Base-by-base conservation (phyloP, 2,797 vertebrate species). In the Syndactyla subalaris region DNA sequence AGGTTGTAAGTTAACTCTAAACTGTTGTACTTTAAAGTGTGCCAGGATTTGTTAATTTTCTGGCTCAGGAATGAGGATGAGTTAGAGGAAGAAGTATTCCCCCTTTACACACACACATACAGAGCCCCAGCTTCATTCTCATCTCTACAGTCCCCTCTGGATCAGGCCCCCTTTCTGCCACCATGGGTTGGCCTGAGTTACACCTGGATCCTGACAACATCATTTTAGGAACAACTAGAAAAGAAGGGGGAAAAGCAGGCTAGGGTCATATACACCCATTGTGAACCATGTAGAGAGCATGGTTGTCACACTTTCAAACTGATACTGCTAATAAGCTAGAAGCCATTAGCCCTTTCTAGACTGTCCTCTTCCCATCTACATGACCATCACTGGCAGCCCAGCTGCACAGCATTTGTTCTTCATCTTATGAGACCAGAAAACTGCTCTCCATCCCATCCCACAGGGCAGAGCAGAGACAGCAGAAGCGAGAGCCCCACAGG, bases 1-100 rank as follows among this genome's bases (percentile, higher is more conserved):
- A 58, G 61, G 26, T 93, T 82, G 52, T 91, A 67, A 95, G 72
- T 54, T 81, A 88, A 58, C n/a, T 66, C n/a, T n/a, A 66, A 78
- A 83, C 26, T 80, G n/a, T 20, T 66, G 38, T 48, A 43, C 36
- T 38, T 88, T 46, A 80, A 62, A 83, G 14, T 1, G 1, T 67
- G 67, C 6, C 61, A 83, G 79, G 39, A 94, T 66, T 14, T 81
- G 43, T 66, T 63, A 52, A 88, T 79, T 78, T 88, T 86, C 58
- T 10, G 5, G 9, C 48, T 88, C n/a, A 2, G 2, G 34, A 85
- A 82, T 54, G 54, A 67, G 43, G 27, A 45, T 71, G 61, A n/a
- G 9, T 51, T 61, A 65, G 7, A 9, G 20, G 7, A 79, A 6
- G 29, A 89, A 73, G 15, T 52, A 65, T 48, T 52, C 21, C 27